These are phyloP conservation scores for Laticauda colubrina DNA, from an alignment of 2,113 vertebrate species.

Conservation along the genomic window DNA sequence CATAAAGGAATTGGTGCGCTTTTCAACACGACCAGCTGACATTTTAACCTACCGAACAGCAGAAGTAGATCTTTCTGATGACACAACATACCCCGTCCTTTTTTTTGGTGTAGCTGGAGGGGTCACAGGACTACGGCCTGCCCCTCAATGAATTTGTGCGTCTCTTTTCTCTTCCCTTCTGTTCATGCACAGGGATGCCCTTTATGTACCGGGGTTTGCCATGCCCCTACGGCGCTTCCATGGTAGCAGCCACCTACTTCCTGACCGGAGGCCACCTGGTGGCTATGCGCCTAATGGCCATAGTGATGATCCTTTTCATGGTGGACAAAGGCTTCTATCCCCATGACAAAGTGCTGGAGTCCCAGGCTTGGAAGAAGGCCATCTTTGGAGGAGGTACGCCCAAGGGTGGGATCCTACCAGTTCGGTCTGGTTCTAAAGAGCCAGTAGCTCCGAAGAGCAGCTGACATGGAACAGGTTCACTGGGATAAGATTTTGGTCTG, in stretches of 20 bases:
- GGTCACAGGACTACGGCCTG: not conserved
- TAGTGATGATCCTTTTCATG: constrained; percentile 88
- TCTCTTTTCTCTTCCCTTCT: not conserved
- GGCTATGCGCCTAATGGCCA: constrained; percentile 71
- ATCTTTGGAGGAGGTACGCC: constrained; percentile 84
- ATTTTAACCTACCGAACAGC: not conserved
- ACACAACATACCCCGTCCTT: not conserved
- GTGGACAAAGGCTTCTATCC: constrained; percentile 86
- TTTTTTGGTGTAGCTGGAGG: not conserved
- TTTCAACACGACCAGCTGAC: not conserved
- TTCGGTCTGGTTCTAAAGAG: too few species aligned
- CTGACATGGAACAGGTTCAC: too few species aligned
- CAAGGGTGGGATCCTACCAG: not conserved
- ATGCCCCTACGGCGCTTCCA: constrained; percentile 85
- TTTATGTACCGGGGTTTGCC: constrained; percentile 88
- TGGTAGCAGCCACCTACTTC: constrained; percentile 80
- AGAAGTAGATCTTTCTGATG: not conserved
- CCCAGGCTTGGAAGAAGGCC: constrained; percentile 89
- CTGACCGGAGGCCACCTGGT: constrained; percentile 74
- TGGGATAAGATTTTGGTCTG: too few species aligned
- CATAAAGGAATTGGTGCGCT: not conserved
- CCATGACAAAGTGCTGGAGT: constrained; percentile 87
- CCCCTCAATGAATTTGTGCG: not conserved
- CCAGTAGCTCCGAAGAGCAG: too few species aligned
- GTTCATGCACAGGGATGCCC: constrained; percentile 71